Conservation (phyloP, 2,113 vertebrate species). For the Syrrhaptes paradoxus region DNA sequence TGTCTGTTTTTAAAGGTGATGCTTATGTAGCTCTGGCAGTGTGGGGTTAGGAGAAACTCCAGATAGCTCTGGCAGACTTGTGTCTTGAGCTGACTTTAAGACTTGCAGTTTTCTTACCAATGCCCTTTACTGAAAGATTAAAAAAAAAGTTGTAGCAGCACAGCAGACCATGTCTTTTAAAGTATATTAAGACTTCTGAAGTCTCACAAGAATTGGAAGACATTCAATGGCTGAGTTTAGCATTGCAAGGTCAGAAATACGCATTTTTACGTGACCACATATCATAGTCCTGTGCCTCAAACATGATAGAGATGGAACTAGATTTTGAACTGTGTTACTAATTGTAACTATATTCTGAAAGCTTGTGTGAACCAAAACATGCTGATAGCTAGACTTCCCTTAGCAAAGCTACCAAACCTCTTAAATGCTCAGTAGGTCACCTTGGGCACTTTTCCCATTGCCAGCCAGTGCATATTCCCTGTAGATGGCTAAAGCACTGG, state of each 20-base stretch:
- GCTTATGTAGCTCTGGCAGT: not conserved
- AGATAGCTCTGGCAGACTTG: not conserved
- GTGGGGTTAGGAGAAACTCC: fast-evolving
- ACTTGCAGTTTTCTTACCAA: not conserved
- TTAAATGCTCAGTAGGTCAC: not conserved
- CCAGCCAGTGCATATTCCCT: not conserved
- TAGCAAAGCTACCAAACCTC: not conserved
- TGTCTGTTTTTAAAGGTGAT: not conserved
- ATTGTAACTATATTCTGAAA: not conserved
- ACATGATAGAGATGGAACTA: not conserved
- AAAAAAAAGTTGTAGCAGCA: not conserved
- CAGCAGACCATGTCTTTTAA: not conserved
- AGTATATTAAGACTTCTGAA: not conserved
- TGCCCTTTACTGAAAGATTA: not conserved
- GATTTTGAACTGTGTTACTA: not conserved
- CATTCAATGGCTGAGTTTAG: not conserved
- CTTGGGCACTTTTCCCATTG: not conserved
- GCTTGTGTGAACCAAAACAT: not conserved
- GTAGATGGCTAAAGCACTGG: not conserved
- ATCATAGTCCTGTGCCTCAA: not conserved
- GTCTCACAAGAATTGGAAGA: not conserved
- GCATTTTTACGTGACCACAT: not conserved
- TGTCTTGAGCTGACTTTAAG: not conserved
- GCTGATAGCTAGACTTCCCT: not conserved
- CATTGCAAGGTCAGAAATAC: not conserved